Conservation (phyloP, 2,797 vertebrate genomes). For the Periparus ater region DNA sequence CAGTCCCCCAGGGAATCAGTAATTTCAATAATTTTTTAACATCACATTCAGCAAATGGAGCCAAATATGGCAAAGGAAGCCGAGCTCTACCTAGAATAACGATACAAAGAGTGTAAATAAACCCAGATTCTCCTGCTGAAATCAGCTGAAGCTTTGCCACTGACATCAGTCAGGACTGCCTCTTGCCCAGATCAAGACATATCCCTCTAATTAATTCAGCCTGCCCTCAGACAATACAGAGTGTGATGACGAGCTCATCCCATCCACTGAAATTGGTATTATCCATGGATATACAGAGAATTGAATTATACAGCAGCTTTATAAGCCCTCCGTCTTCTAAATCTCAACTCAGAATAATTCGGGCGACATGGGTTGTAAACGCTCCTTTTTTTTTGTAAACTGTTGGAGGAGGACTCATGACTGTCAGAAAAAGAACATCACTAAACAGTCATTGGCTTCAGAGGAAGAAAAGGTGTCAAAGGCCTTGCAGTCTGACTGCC, state of each 20-base stretch:
- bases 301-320: not conserved
- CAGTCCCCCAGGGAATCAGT: not conserved
- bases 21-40: not conserved
- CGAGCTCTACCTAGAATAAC: not conserved
- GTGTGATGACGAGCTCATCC: not conserved
- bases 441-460: not conserved
- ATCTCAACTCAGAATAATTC: not conserved
- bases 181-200: not conserved
- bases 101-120: not conserved
- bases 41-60: not conserved
- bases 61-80: not conserved
- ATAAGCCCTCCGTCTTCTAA: not conserved
- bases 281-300: not conserved
- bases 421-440: not conserved
- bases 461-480: not conserved
- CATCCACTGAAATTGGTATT: not conserved
- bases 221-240: not conserved
- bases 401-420: not conserved
- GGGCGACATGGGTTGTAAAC: not conserved
- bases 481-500: not conserved
- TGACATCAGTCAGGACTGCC: not conserved
- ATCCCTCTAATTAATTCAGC: not conserved
- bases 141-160: not conserved
- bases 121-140: not conserved
- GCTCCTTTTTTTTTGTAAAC: not conserved